Conservation (phyloP, 1,140 invertebrate species). For the Lordiphosa mommai region DNA sequence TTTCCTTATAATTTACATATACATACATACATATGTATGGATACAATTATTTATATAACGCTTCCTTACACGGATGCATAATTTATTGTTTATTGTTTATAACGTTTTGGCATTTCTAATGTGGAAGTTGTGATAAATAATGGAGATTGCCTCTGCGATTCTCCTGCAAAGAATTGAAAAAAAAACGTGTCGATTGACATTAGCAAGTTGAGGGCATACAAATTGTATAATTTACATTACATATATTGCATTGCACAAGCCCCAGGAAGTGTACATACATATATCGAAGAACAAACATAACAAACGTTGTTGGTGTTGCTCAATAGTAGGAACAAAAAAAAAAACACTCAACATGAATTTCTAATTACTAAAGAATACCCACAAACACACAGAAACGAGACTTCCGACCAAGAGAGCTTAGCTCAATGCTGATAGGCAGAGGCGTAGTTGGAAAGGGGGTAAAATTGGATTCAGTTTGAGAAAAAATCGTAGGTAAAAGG, state of each 20-base stretch:
- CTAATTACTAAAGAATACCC: constrained; percentile 40
- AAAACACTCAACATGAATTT: constrained; percentile 32
- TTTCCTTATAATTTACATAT: constrained; percentile 2
- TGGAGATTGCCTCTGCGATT: not conserved
- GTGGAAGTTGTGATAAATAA: constrained; percentile 1
- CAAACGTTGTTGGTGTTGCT: constrained; percentile 2
- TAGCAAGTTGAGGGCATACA: no score
- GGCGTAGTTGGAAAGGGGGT: no score
- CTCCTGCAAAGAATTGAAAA: not conserved
- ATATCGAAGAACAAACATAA: not conserved
- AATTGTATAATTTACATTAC: not conserved
- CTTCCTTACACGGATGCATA: constrained; percentile 4
- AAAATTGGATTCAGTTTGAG: no score
- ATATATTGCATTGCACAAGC: not conserved
- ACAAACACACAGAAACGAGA: constrained; percentile 7
- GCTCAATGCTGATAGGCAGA: no score
- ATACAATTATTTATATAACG: not conserved
- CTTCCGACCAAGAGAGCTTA: not conserved
- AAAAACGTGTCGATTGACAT: no score
- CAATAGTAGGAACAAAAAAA: not conserved
- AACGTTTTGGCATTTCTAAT: constrained; percentile 2
- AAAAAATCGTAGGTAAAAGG: no score
- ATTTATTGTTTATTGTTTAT: constrained; percentile 8
- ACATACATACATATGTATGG: not conserved
- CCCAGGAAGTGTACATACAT: constrained; percentile 5